Evolutionary conservation across 2,113 vertebrate genomes (phyloP).

Genomic region (cat (Felis catus)): F.catus_Fca126_mat1.0 CM031413.1:12848501-12849000

Average conservation of each 20-base stretch:
- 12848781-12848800: neutral
- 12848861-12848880: slow-evolving; percentile 73
- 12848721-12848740: neutral
- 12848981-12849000: neutral
- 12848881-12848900: slow-evolving; percentile 83
- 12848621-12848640: slow-evolving; percentile 60
- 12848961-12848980: slow-evolving; percentile 89
- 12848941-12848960: slow-evolving; percentile 82
- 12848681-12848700: neutral
- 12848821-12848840: neutral
- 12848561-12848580: slow-evolving; percentile 68
- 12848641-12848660: slow-evolving; percentile 79
- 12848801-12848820: neutral
- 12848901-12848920: slow-evolving; percentile 84
- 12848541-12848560: neutral
- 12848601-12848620: slow-evolving; percentile 73
- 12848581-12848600: slow-evolving; percentile 81
- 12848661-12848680: neutral
- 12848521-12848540: too few relatives aligned
- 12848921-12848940: accelerated
- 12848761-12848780: accelerated
- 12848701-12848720: accelerated
- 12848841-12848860: slow-evolving; percentile 67
- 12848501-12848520: neutral
- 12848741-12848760: neutral